Evolutionary conservation across 2,113 vertebrate genomes (phyloP), one percentile per base, ranked within the genome.

Genomic region (Progne subis): DNA sequence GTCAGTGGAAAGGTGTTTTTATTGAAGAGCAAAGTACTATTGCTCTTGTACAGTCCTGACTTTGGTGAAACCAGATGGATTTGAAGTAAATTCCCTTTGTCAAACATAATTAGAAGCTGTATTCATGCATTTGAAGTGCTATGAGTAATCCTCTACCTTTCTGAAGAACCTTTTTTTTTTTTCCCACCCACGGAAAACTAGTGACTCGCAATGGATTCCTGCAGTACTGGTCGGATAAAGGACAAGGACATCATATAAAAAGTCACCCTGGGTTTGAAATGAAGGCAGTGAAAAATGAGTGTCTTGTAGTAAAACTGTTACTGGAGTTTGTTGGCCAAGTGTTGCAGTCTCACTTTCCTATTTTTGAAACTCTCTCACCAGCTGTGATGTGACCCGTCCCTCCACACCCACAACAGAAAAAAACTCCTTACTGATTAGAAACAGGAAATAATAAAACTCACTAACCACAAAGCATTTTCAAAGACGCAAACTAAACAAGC

Each of bases 391-490:
- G 89, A 91, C 82, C 68, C 82, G 90, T 88, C 82, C 56, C n/a
- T 94, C 85, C 75, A 86, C 92, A 86, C 82, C 79, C 85, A 74
- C 68, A 41, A 57, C 14, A 55, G 68, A 64, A 86, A 57, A 60
- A 82, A 69, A 83, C 6, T 17, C 41, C 68, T 61, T 57, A 29
- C 68, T 91, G 72, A 94, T 92, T 68, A 88, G 91, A 68, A 91
- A 76, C 63, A 91, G 95, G 91, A 94, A 91, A 95, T 64, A 91
- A 88, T 88, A 86, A 92, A 94, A 89, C 56, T 86, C 94, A 28
- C 83, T 78, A 81, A 91, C 83, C 72, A 68, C 91, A 49, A 74
- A 93, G 76, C 68, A 49, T 90, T 92, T 88, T 64, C 81, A 71
- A 87, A 87, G 28, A n/a, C 18, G 7, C 29, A 47, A 74, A 93